These are phyloP conservation scores for Perca fluviatilis DNA, from an alignment of 2,113 vertebrate genomes.

Conservation along the genomic window DNA sequence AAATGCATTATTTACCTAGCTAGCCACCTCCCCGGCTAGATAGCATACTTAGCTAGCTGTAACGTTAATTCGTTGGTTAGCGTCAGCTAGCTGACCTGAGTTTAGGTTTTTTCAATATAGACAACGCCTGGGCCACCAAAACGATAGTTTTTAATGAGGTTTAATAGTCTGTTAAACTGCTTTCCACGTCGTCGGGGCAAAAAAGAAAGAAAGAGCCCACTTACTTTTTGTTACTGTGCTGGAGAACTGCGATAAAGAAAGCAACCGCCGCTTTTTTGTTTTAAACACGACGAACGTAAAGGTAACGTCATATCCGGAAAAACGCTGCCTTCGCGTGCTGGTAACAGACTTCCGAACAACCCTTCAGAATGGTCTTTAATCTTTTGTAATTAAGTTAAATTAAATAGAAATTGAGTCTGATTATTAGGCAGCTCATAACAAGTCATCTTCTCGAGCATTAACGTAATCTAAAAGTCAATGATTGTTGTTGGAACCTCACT, in stretches of 20 bases:
- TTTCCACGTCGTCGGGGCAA: fast-evolving
- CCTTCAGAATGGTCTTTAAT: too few relatives aligned
- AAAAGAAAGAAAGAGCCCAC: not conserved
- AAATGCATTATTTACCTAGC: not conserved
- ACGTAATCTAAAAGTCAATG: not conserved
- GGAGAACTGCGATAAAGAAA: not conserved
- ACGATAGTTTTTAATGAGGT: fast-evolving
- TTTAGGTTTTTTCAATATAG: not conserved
- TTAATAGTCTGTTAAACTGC: fast-evolving
- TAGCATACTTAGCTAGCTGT: not conserved
- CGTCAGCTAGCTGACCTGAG: slow-evolving; percentile 14
- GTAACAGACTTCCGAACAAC: not conserved
- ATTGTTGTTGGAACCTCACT: not conserved
- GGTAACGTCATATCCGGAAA: slow-evolving; percentile 50
- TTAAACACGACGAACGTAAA: slow-evolving; percentile 58
- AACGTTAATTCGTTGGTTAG: not conserved
- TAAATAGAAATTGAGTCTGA: fast-evolving
- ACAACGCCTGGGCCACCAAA: not conserved
- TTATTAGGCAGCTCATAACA: not conserved
- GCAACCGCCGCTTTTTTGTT: slow-evolving; percentile 80
- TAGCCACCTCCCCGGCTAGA: not conserved
- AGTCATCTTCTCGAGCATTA: too few relatives aligned
- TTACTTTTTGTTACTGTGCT: slow-evolving; percentile 2
- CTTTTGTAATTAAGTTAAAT: not conserved
- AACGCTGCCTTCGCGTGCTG: not conserved